Percentiles rank a stretch among this genome's conserved stretches.
These are phyloP conservation scores for Brachionus calyciflorus DNA, from an alignment of 1,140 invertebrate species.

Conservation along the genomic window DNA sequence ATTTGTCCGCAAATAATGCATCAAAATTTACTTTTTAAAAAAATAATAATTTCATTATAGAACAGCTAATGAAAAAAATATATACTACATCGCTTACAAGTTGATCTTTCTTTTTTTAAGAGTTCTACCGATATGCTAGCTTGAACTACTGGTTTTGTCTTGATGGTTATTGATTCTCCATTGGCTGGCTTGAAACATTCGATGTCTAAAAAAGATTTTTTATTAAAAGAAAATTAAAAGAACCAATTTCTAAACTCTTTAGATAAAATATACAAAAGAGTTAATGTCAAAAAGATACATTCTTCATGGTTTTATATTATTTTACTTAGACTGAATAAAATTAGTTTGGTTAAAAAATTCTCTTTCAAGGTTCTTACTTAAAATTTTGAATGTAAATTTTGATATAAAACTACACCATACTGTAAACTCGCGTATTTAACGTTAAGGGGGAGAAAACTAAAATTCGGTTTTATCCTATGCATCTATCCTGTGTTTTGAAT, in stretches of 20 bases:
- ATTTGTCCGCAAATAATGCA: neutral
- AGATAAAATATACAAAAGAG: neutral
- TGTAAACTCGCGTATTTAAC: no score
- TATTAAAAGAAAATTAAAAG: neutral
- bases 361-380: no score
- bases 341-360: no score
- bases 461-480: no score
- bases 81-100: no score
- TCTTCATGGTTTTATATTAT: no score
- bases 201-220: neutral
- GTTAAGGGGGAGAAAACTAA: no score
- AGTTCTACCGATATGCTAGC: conserved; percentile 11
- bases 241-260: neutral
- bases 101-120: conserved; percentile 28
- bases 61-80: no score
- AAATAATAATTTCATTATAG: neutral
- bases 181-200: conserved; percentile 45
- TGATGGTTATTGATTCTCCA: conserved; percentile 39
- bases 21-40: conserved; percentile 30
- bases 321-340: no score
- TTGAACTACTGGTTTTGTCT: conserved; percentile 22
- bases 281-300: neutral
- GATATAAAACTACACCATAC: no score
- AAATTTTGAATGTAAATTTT: no score
- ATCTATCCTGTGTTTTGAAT: no score